phyloP scores from a whole-genome alignment of 1,140 invertebrate species.

The Dufourea novaeangliae region DNA sequence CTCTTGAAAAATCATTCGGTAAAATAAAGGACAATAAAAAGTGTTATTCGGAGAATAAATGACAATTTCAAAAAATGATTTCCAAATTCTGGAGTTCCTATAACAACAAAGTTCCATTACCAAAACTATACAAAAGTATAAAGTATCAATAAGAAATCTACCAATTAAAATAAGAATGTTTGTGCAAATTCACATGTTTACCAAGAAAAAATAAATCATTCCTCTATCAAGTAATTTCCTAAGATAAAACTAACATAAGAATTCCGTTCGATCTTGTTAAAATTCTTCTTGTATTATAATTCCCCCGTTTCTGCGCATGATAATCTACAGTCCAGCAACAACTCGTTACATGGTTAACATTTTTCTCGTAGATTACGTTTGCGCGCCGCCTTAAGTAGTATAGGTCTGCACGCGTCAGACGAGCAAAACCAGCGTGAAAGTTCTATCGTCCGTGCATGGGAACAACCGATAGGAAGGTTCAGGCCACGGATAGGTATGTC shows the following conservation, averaged over 20 bases:
- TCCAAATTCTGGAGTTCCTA: no score
- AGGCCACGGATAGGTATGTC: constrained; percentile 51
- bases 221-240: neutral
- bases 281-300: no score
- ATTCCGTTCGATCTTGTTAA: neutral
- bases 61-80: no score
- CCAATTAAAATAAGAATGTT: no score
- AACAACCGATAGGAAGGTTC: constrained; percentile 49
- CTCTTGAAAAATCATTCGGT: no score
- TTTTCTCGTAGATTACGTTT: constrained; percentile 7
- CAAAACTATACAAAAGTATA: no score
- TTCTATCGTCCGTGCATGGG: constrained; percentile 45
- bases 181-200: no score
- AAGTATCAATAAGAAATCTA: no score
- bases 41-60: no score
- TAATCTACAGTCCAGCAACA: neutral
- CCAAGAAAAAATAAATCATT: neutral
- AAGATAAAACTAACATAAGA: neutral
- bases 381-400: constrained; percentile 15
- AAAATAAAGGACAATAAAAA: no score
- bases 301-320: neutral
- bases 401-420: constrained; percentile 6
- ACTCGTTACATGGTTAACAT: neutral
- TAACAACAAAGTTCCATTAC: no score
- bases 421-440: constrained; percentile 21